Percentiles rank a stretch among this genome's conserved stretches.
These are phyloP conservation scores for Aphrophora alni DNA, from an alignment of 2,888 invertebrate genomes.

Conservation along the genomic window DNA sequence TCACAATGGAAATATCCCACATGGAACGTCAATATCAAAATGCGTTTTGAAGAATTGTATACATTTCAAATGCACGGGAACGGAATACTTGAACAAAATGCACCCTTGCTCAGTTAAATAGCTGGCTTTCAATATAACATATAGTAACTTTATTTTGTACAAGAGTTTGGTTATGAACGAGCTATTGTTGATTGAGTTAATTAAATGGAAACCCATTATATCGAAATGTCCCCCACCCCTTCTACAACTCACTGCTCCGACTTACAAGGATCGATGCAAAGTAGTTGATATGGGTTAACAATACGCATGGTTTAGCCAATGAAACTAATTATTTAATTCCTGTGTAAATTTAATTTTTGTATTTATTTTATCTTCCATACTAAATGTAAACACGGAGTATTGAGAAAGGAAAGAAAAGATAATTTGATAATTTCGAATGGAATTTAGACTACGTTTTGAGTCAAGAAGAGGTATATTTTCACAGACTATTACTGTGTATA, in stretches of 20 bases:
- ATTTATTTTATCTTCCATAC: too few relatives aligned
- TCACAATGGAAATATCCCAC: slow-evolving; percentile 6
- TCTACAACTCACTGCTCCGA: neutral
- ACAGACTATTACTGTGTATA: too few relatives aligned
- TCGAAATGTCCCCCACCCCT: neutral
- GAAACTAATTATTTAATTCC: neutral
- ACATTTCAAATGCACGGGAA: neutral
- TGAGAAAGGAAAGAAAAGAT: too few relatives aligned
- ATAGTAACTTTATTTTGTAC: neutral
- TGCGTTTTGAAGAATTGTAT: neutral
- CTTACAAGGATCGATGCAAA: neutral
- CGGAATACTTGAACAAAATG: slow-evolving; percentile 1
- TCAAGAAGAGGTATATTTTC: too few relatives aligned
- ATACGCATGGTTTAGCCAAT: neutral
- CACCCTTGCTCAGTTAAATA: neutral
- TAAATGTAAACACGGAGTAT: too few relatives aligned
- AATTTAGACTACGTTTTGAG: too few relatives aligned
- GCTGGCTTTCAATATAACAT: neutral
- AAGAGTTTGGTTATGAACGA: neutral
- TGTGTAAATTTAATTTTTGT: too few relatives aligned
- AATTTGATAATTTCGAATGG: too few relatives aligned
- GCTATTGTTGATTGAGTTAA: neutral
- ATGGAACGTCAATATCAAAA: slow-evolving; percentile 1
- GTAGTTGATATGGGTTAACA: neutral
- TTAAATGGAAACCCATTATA: neutral